phyloP scores from a whole-genome alignment of 2,888 invertebrate species.

The Papilio demoleus region DNA sequence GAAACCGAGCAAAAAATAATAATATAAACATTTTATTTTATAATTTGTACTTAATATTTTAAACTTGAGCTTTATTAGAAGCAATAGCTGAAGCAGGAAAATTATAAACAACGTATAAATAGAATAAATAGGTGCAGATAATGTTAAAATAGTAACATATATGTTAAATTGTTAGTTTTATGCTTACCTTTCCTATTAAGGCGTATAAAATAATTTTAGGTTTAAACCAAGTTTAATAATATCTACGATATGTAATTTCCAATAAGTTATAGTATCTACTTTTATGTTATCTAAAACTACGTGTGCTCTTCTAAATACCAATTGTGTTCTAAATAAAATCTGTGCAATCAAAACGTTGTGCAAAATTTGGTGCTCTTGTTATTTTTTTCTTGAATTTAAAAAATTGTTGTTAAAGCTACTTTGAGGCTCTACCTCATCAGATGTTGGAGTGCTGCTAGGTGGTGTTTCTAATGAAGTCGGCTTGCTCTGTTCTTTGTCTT shows the following conservation, averaged over 20 bases:
- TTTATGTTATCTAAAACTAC: constrained; percentile 38
- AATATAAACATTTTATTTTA: neutral
- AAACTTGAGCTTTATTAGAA: constrained; percentile 29
- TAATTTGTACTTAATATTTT: neutral
- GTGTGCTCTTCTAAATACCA: constrained; percentile 9
- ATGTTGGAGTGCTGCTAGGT: constrained; percentile 67
- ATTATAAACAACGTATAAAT: constrained; percentile 54
- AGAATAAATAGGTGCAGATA: constrained; percentile 46
- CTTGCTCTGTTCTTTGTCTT: constrained; percentile 65
- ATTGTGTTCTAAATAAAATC: constrained; percentile 23
- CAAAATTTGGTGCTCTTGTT: constrained; percentile 51
- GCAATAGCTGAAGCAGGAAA: constrained; percentile 66
- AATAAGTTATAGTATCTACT: constrained; percentile 21
- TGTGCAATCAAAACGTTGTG: constrained; percentile 33
- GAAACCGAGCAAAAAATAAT: constrained; percentile 5
- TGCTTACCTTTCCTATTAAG: constrained; percentile 3
- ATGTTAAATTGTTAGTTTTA: constrained; percentile 11
- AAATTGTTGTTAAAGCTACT: constrained; percentile 46
- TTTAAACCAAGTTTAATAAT: too few relatives aligned
- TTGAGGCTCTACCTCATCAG: constrained; percentile 74
- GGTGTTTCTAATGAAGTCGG: constrained; percentile 69
- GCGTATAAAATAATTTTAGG: neutral
- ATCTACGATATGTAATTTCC: neutral
- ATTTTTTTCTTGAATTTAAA: constrained; percentile 51
- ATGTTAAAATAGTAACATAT: constrained; percentile 29